A percentile compares a stretch with the other conserved stretches of the same genome.
phyloP scores from a whole-genome alignment of 2,113 vertebrate genomes.

The Eublepharis macularius region DNA sequence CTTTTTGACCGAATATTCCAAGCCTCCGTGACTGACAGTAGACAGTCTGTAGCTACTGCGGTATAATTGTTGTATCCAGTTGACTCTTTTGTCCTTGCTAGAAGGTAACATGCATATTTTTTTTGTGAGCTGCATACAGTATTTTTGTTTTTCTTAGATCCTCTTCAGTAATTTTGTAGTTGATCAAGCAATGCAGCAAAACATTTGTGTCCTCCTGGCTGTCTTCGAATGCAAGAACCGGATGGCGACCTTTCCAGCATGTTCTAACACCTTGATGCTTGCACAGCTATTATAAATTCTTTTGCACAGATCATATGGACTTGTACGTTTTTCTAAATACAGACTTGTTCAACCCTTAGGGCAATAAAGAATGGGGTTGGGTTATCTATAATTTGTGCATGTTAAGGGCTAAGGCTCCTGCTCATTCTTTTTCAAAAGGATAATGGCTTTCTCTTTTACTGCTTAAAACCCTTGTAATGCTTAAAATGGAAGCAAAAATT shows the following conservation, averaged over 20 bases:
- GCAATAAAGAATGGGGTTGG: background rate
- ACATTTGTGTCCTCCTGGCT: conserved; percentile 18
- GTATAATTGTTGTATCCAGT: conserved; percentile 38
- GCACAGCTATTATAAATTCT: background rate
- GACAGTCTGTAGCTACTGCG: background rate
- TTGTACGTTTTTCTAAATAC: background rate
- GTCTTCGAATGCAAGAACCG: rapidly evolving
- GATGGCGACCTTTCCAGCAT: background rate
- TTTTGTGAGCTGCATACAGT: background rate
- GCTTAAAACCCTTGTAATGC: background rate
- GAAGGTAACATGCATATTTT: background rate
- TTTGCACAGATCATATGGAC: background rate
- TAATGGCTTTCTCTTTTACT: background rate
- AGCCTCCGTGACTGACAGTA: conserved; percentile 8
- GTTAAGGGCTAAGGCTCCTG: conserved; percentile 14
- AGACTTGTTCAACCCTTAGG: conserved; percentile 19
- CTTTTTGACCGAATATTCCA: background rate
- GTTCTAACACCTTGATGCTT: background rate
- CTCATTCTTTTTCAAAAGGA: background rate
- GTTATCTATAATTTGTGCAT: conserved; percentile 1
- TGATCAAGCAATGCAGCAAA: conserved; percentile 13
- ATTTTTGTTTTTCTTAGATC: conserved; percentile 25
- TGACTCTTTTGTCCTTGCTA: conserved; percentile 38
- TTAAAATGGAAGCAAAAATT: background rate
- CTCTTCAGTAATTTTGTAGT: background rate